Conservation (phyloP, 2,113 vertebrate genomes). For the Isichthys henryi region DNA sequence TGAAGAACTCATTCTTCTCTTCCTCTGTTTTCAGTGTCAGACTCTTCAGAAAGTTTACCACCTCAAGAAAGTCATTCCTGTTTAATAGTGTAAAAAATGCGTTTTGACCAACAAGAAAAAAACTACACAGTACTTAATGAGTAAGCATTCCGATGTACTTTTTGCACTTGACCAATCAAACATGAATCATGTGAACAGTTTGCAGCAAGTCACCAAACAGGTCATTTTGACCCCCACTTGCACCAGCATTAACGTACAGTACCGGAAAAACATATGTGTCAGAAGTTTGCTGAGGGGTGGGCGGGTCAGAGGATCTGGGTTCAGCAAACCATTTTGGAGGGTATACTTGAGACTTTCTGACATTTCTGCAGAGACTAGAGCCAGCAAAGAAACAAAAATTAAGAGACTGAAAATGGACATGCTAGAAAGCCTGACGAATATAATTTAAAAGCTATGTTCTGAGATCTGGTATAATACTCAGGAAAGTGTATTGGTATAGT, state of each 20-base stretch:
- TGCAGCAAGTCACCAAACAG: background rate
- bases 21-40: constrained; percentile 91
- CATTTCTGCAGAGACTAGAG: constrained; percentile 57
- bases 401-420: background rate
- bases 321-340: constrained; percentile 68
- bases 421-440: background rate
- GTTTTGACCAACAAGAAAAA: background rate
- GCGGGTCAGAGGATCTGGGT: constrained; percentile 67
- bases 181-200: background rate
- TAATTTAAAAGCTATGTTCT: background rate
- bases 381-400: background rate
- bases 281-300: constrained; percentile 71
- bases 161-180: background rate
- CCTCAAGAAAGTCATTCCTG: constrained; percentile 94
- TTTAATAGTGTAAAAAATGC: constrained; percentile 8
- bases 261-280: constrained; percentile 90
- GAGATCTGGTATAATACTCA: background rate
- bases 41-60: constrained; percentile 90
- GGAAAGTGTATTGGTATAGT: background rate
- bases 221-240: constrained; percentile 10
- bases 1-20: constrained; percentile 97
- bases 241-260: constrained; percentile 26
- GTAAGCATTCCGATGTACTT: background rate
- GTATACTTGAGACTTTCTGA: constrained; percentile 69
- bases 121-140: background rate